Evolutionary conservation across 2,888 invertebrate genomes (phyloP).

Genomic region (Dolichopus griseipennis): DNA sequence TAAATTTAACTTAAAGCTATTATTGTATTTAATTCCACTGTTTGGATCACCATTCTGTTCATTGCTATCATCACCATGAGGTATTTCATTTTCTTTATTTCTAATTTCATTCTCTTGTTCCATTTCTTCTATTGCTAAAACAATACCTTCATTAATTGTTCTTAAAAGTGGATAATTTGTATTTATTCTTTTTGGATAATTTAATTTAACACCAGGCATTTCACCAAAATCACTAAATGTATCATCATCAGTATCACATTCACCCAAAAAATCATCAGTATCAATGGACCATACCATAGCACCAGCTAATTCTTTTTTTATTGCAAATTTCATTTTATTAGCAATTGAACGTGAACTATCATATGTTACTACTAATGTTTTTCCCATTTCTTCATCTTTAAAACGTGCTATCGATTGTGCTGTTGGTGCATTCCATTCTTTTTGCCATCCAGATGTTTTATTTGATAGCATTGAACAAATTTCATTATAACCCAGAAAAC

Average conservation of each 20-base stretch:
- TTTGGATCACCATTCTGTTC: neutral
- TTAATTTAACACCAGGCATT: slow-evolving; percentile 23
- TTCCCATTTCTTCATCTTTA: slow-evolving; percentile 53
- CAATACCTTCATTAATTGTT: slow-evolving; percentile 59
- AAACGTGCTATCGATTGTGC: slow-evolving; percentile 44
- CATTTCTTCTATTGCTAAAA: slow-evolving; percentile 46
- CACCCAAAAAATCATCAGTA: slow-evolving; percentile 75
- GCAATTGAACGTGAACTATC: slow-evolving; percentile 67
- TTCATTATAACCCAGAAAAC: slow-evolving; percentile 85
- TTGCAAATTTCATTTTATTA: slow-evolving; percentile 61
- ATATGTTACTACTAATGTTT: slow-evolving; percentile 59
- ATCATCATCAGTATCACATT: slow-evolving; percentile 49
- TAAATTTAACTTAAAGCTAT: slow-evolving; percentile 17
- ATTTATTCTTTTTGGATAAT: slow-evolving; percentile 33
- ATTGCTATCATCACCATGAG: slow-evolving; percentile 24
- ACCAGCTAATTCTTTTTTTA: slow-evolving; percentile 59
- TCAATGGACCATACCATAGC: slow-evolving; percentile 86
- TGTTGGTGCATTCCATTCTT: slow-evolving; percentile 59
- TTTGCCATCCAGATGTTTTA: slow-evolving; percentile 54
- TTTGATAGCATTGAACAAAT: slow-evolving; percentile 57
- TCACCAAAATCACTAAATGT: slow-evolving; percentile 46
- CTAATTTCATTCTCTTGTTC: slow-evolving; percentile 48
- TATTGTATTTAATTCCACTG: neutral
- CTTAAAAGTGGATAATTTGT: slow-evolving; percentile 62
- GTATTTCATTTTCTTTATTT: slow-evolving; percentile 45